Conservation (phyloP, 2,888 invertebrate genomes). For the Bombylius major region DNA sequence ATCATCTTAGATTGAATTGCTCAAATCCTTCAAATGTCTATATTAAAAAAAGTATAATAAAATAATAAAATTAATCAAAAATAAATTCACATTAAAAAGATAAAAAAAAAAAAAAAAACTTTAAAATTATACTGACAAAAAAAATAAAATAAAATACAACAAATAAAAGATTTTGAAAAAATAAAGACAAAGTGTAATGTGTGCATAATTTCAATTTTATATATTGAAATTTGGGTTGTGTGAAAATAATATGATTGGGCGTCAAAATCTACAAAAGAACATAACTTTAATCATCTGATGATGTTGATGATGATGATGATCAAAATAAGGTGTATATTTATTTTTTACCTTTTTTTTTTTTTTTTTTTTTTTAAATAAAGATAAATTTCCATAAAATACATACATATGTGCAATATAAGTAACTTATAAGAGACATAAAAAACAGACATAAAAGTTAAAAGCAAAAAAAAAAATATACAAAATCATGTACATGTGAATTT, state of each 20-base stretch:
- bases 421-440: too few species aligned
- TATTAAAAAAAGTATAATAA: neutral
- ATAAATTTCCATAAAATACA: too few species aligned
- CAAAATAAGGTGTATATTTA: too few species aligned
- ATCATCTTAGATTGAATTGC: neutral
- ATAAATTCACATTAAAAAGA: too few species aligned
- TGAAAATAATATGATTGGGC: constrained; percentile 1
- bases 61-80: neutral
- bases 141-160: neutral
- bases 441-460: too few species aligned
- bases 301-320: neutral
- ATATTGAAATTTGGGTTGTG: constrained; percentile 5
- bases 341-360: too few species aligned
- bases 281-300: neutral
- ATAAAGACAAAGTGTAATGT: neutral
- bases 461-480: too few species aligned
- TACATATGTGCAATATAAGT: too few species aligned
- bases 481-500: too few species aligned
- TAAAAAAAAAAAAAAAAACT: neutral
- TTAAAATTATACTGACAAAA: neutral
- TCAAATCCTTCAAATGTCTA: neutral
- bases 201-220: neutral
- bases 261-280: neutral
- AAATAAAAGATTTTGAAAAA: neutral
- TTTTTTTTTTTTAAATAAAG: too few species aligned